Evolutionary conservation across 2,113 vertebrate genomes (phyloP).

Genomic region (Clarias gariepinus): DNA sequence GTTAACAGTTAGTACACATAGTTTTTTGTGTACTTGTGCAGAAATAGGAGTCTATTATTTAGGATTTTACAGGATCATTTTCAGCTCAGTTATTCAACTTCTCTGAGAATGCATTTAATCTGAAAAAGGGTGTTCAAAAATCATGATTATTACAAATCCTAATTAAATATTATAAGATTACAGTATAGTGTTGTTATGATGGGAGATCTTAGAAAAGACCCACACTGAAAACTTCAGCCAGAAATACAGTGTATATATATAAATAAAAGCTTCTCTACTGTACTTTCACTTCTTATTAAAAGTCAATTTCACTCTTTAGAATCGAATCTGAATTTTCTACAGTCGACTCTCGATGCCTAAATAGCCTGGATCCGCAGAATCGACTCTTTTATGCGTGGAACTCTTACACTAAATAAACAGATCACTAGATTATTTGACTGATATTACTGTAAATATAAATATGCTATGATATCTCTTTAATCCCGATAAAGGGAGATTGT

Average conservation of each 20-base stretch:
- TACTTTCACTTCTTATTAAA: not conserved
- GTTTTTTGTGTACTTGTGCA: not conserved
- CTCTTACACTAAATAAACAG: not conserved
- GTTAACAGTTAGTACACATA: conserved; percentile 6
- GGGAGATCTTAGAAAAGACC: not conserved
- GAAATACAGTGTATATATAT: not conserved
- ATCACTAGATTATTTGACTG: not conserved
- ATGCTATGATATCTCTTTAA: not conserved
- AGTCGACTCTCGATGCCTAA: not conserved
- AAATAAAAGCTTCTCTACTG: not conserved
- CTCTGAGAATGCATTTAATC: not conserved
- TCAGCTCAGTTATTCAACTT: not conserved
- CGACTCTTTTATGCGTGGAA: not conserved
- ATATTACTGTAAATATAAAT: not conserved
- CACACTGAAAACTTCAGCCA: not conserved
- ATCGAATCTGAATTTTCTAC: not conserved
- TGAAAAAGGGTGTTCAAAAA: not conserved
- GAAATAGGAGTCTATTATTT: not conserved
- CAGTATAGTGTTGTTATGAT: not conserved
- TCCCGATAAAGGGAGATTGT: not conserved
- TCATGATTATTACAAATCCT: not conserved
- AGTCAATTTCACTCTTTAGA: not conserved
- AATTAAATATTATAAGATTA: not conserved
- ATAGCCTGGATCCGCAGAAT: not conserved
- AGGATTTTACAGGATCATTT: not conserved